Evolutionary conservation across 2,888 invertebrate species (phyloP), one percentile per base, ranked within the genome.

Genomic region (Lathronympha strigana): DNA sequence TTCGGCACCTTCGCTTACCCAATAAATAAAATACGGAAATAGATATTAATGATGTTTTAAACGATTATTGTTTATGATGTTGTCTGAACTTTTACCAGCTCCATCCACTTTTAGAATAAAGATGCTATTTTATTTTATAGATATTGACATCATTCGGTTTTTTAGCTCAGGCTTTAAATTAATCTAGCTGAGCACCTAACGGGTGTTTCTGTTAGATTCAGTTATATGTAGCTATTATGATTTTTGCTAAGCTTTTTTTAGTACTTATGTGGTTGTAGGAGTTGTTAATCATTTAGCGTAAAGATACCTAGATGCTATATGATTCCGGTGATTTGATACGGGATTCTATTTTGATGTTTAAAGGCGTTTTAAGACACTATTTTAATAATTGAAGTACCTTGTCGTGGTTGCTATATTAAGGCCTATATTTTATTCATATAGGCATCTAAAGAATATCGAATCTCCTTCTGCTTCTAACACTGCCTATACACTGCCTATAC

Each of bases 11-110:
- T n/a, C n/a, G n/a, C n/a, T n/a, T n/a, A n/a, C n/a, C n/a, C n/a
- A n/a, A 31, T 13, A 45, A 31, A 53, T 0, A 11, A 43, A 43
- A 45, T 45, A 45, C 17, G 6, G 17, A 3, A 21, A 21, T 11
- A 61, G 31, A 61, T 36, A 13, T 51, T 28, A 25, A 15, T 25
- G 43, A 40, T 33, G 23, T 53, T 31, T 15, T n/a, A 45, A 61
- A 53, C 45, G 45, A 45, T 25, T 25, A 36, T 15, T 45, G 21
- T 61, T 51, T 25, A 51, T 23, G 43, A 51, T 33, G 33, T 45
- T 33, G 43, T 43, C 28, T 61, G 13, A 53, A 43, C 40, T 61
- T 51, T 51, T 53, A 43, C 15, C 51, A 28, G 19, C 31, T 47
- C n/a, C 19, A 9, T 17, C 17, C 2, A 13, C 40, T 17, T 33